These are phyloP conservation scores for Drosophila histrio DNA, from an alignment of 2,888 invertebrate genomes.

Conservation along the genomic window DNA sequence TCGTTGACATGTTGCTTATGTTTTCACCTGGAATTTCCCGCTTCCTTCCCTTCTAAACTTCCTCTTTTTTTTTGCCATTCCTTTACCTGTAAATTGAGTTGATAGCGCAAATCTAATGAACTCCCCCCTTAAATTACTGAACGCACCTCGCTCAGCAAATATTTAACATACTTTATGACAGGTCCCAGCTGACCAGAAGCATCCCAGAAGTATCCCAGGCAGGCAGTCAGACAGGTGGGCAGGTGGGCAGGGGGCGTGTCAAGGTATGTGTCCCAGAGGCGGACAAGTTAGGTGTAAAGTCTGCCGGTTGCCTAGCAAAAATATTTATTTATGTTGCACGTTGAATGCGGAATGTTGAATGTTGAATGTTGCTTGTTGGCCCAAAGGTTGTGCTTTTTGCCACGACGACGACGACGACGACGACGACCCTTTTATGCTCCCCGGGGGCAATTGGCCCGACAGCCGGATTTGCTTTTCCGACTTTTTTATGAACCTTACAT, in stretches of 20 bases:
- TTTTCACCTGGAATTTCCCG: background rate
- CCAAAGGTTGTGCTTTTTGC: conserved; percentile 67
- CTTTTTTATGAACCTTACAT: conserved; percentile 64
- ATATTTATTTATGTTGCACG: conserved; percentile 66
- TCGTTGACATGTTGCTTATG: background rate
- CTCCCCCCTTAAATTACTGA: conserved; percentile 45
- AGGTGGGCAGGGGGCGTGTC: background rate
- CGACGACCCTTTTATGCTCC: conserved; percentile 64
- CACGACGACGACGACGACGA: conserved; percentile 48
- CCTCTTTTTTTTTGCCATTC: background rate
- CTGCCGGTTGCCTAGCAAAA: conserved; percentile 45
- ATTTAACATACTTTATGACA: conserved; percentile 73
- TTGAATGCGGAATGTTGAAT: conserved; percentile 22
- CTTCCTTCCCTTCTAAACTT: background rate
- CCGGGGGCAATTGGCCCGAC: conserved; percentile 56
- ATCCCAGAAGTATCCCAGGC: conserved; percentile 50
- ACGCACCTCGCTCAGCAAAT: conserved; percentile 68
- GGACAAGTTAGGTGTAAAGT: conserved; percentile 63
- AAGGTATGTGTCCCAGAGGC: conserved; percentile 36
- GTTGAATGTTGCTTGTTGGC: conserved; percentile 34
- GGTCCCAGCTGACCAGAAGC: conserved; percentile 53
- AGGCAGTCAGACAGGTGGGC: conserved; percentile 20
- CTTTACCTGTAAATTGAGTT: conserved; percentile 37
- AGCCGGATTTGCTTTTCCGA: conserved; percentile 33
- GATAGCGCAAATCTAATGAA: conserved; percentile 47